Evolutionary conservation across 2,888 invertebrate species (phyloP).

Genomic region (Teinopalpus imperialis): DNA sequence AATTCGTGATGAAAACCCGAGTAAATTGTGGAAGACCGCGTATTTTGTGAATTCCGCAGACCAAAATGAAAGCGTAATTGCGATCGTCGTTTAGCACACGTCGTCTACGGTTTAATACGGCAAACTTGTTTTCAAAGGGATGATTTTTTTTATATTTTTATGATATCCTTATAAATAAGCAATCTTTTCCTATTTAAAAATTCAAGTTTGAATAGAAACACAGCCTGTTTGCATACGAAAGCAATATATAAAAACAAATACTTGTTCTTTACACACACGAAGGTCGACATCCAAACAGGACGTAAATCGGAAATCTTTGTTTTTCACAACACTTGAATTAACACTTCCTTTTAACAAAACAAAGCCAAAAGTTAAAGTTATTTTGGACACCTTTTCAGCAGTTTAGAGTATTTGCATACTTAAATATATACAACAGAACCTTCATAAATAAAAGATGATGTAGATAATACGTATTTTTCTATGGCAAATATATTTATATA

Average conservation of each 20-base stretch:
- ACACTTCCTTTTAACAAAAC: background rate
- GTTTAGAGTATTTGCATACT: too few relatives aligned
- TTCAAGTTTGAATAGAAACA: too few relatives aligned
- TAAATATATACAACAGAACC: too few relatives aligned
- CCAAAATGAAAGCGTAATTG: slow-evolving; percentile 33
- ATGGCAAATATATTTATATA: too few relatives aligned
- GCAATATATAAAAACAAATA: background rate
- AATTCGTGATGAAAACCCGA: background rate
- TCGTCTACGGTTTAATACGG: slow-evolving; percentile 25
- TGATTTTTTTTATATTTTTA: too few relatives aligned
- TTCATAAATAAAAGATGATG: too few relatives aligned
- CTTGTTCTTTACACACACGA: background rate
- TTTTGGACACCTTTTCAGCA: too few relatives aligned
- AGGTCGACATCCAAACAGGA: background rate
- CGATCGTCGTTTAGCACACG: slow-evolving; percentile 23
- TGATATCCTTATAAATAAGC: too few relatives aligned
- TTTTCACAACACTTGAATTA: background rate
- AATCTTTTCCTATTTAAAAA: too few relatives aligned
- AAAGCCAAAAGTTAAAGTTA: too few relatives aligned
- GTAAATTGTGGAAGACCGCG: slow-evolving; percentile 19
- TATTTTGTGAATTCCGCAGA: slow-evolving; percentile 31
- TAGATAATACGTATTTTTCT: too few relatives aligned
- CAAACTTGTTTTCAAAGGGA: slow-evolving; percentile 17
- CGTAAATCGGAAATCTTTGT: background rate
- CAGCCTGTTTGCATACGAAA: too few relatives aligned